These are phyloP conservation scores for Pseudomyrmex gracilis DNA, from an alignment of 1,140 invertebrate genomes.

Conservation along the genomic window DNA sequence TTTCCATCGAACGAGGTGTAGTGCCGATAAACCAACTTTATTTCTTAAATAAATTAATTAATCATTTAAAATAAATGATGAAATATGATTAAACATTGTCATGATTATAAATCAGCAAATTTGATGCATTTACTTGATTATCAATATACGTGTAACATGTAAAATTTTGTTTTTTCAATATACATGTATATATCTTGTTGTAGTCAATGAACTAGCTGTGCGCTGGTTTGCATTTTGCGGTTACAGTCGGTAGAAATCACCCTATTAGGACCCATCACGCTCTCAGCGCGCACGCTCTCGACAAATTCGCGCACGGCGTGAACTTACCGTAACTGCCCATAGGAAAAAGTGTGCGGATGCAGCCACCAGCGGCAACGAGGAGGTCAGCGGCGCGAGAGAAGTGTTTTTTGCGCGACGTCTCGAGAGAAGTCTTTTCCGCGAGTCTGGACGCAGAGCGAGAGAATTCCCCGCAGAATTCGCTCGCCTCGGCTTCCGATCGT, in stretches of 20 bases:
- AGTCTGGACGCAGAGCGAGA: slow-evolving; percentile 16
- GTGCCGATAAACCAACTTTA: neutral
- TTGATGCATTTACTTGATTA: too few relatives aligned
- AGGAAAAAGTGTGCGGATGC: slow-evolving; percentile 25
- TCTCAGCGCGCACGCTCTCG: slow-evolving; percentile 8
- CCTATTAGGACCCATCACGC: slow-evolving; percentile 10
- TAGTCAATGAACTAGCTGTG: neutral
- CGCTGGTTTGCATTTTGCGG: slow-evolving; percentile 20
- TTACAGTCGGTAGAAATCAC: slow-evolving; percentile 17
- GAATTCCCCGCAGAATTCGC: slow-evolving; percentile 24
- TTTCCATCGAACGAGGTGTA: neutral
- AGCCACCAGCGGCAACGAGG: neutral
- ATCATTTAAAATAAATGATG: neutral
- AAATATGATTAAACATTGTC: too few relatives aligned
- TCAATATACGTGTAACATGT: too few relatives aligned
- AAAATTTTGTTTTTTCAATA: too few relatives aligned
- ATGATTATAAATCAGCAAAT: too few relatives aligned
- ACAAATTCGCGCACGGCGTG: slow-evolving; percentile 31
- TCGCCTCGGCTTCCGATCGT: slow-evolving; percentile 53
- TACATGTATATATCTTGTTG: neutral
- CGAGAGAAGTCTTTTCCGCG: slow-evolving; percentile 49
- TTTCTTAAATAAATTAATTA: slow-evolving; percentile 1
- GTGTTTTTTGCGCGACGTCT: slow-evolving; percentile 26
- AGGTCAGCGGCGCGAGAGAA: slow-evolving; percentile 22
- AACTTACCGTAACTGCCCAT: slow-evolving; percentile 13